Evolutionary conservation across 2,888 invertebrate species (phyloP).

Genomic region (Cantharis lateralis): DNA sequence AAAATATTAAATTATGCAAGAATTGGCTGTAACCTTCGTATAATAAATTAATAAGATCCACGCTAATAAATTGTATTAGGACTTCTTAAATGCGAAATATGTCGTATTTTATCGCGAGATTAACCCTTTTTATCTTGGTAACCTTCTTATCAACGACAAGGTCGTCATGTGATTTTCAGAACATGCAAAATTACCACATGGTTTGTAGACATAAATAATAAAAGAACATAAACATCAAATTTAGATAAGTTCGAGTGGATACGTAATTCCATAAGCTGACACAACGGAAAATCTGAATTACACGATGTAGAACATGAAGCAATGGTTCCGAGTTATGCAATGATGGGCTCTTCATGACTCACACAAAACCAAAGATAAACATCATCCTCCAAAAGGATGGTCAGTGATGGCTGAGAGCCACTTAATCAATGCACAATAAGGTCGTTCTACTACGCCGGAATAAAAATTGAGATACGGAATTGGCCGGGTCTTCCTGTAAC

Average conservation of each 20-base stretch:
- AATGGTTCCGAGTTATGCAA: neutral
- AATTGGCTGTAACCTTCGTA: neutral
- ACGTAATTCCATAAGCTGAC: neutral
- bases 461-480: neutral
- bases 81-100: neutral
- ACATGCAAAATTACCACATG: slow-evolving; percentile 5
- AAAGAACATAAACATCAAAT: neutral
- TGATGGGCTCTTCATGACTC: no score
- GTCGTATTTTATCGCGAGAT: slow-evolving; percentile 6
- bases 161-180: slow-evolving; percentile 19
- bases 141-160: slow-evolving; percentile 22
- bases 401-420: neutral
- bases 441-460: neutral
- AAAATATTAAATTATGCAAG: neutral
- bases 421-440: neutral
- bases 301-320: neutral
- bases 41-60: neutral
- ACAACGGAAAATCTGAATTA: neutral
- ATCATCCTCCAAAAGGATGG: neutral
- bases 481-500: neutral
- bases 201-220: neutral
- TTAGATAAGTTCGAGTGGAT: neutral
- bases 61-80: neutral
- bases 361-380: neutral
- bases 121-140: slow-evolving; percentile 6